Base-by-base conservation (phyloP, 2,797 vertebrate species). In the Mallotus villosus region DNA sequence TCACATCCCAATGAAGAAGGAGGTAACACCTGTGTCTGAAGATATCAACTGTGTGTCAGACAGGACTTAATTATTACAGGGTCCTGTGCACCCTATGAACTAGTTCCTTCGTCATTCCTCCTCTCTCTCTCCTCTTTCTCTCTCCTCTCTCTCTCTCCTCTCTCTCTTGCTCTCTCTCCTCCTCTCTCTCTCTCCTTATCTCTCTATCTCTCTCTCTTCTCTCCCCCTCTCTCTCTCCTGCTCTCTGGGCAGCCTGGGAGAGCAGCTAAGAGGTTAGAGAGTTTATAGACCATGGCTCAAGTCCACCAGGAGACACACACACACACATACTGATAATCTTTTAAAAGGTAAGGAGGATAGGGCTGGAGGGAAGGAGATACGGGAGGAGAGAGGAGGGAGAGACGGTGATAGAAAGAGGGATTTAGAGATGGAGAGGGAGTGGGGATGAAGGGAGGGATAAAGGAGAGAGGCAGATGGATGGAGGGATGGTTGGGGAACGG, bases 21-120 rank as follows among this genome's bases (percentile, higher is more conserved):
- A 79, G 63, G 59, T 68, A 25, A 67, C 73, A 67, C n/a, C n/a
- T n/a, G 51, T 9, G 16, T 74, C 32, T 34, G 41, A 64, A 51
- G 24, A 67, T 63, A 7, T 68, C 55, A 63, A 14, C 21, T 71
- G 32, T 70, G 55, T 69, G 25, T 51, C 57, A 55, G 69, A 53
- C 14, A 53, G 51, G 14, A 16, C 14, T 19, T 16, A 11, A 53
- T 53, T 19, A 53, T 19, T 19, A 16, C 51, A 53, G 19, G 51
- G 51, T 16, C 51, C 51, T 29, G 29, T 29, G 29, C 29, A 29
- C 2, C 29, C 29, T 29, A 29, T 29, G 29, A 29, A 29, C 29
- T 29, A 29, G 29, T 37, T 37, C 34, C 34, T 37, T 37, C 6
- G 34, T 37, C 34, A 37, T 37, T 37, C 34, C 34, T 5, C 34